Percentiles rank a stretch among this genome's conserved stretches.
Evolutionary conservation across 2,888 invertebrate genomes (phyloP).

Genomic region (Orthosia cruda): DNA sequence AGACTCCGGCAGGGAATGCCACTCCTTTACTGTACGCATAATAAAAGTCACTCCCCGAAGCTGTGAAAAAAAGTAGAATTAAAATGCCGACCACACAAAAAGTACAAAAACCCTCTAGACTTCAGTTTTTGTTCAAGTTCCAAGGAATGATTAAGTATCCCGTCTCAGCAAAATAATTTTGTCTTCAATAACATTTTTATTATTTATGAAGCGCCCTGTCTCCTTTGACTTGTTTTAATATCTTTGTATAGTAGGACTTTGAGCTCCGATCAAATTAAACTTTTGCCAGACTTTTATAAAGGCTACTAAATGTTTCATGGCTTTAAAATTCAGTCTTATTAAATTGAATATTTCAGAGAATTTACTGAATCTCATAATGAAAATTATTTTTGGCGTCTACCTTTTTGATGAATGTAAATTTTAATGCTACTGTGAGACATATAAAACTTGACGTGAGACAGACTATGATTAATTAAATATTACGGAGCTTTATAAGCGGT

Average conservation of each 20-base stretch:
- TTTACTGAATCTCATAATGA: background rate
- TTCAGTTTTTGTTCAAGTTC: constrained; percentile 51
- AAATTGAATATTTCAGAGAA: constrained; percentile 33
- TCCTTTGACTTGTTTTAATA: constrained; percentile 63
- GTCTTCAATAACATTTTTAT: constrained; percentile 62
- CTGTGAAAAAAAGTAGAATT: constrained; percentile 27
- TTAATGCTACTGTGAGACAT: constrained; percentile 2
- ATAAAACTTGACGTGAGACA: constrained; percentile 15
- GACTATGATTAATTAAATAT: constrained; percentile 39
- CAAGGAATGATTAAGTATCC: constrained; percentile 56
- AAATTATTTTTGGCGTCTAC: constrained; percentile 1
- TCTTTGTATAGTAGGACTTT: constrained; percentile 54
- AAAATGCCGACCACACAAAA: constrained; percentile 21
- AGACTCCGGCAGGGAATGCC: no score
- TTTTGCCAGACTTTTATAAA: constrained; percentile 36
- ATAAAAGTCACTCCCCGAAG: background rate
- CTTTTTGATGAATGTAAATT: constrained; percentile 16
- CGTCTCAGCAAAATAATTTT: constrained; percentile 51
- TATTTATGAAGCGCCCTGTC: constrained; percentile 62
- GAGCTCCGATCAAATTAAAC: constrained; percentile 56
- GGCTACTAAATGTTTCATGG: constrained; percentile 45
- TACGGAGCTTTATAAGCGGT: constrained; percentile 50
- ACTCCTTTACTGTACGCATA: no score
- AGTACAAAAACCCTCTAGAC: constrained; percentile 28
- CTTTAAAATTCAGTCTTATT: constrained; percentile 37